phyloP scores from a whole-genome alignment of 2,888 invertebrate species.

The Odiellus spinosus region DNA sequence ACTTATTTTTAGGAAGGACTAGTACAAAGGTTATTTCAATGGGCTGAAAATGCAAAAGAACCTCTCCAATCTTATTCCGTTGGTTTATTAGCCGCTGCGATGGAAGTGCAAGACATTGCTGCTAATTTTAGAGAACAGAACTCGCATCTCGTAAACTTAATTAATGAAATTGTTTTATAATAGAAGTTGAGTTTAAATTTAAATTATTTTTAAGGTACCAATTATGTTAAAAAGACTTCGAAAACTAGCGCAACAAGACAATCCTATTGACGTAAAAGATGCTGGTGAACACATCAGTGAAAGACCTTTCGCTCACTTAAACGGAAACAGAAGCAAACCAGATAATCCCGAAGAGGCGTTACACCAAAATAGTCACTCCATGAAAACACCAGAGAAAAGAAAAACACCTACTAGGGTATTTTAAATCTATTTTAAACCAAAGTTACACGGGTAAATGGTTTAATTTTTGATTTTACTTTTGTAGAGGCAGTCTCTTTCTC shows the following conservation, averaged over 20 bases:
- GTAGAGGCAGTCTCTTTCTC: neutral
- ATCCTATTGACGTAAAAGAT: conserved; percentile 15
- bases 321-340: conserved; percentile 7
- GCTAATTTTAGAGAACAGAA: conserved; percentile 76
- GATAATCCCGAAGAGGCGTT: neutral
- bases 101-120: conserved; percentile 93
- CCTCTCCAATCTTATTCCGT: conserved; percentile 88
- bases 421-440: neutral
- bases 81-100: conserved; percentile 80
- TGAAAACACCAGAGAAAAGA: neutral
- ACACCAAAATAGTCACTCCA: neutral
- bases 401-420: neutral
- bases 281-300: conserved; percentile 1
- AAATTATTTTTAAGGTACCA: conserved; percentile 40
- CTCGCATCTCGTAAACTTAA: conserved; percentile 43
- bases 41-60: conserved; percentile 75
- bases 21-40: conserved; percentile 65
- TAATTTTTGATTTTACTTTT: neutral
- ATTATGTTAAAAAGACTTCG: conserved; percentile 69
- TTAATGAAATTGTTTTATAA: neutral
- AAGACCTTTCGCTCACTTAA: conserved; percentile 21
- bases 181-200: conserved; percentile 1
- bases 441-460: neutral
- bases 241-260: conserved; percentile 45
- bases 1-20: conserved; percentile 57